A percentile compares a stretch with the other conserved stretches of the same genome.
Conservation (phyloP, 2,888 invertebrate genomes). For the Drosophila quinaria region DNA sequence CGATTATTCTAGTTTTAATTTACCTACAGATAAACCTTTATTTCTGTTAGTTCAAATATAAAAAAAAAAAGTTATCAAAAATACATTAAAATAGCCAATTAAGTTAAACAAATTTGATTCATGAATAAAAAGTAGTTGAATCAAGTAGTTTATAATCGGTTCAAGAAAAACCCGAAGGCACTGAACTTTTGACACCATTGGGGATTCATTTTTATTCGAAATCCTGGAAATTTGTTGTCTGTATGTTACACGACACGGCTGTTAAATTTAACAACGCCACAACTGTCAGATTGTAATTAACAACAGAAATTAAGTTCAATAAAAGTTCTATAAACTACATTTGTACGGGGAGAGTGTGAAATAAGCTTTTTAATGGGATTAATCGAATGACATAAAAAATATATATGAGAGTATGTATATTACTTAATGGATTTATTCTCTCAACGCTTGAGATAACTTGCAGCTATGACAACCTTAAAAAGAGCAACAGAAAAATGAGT, state of each 20-base stretch:
- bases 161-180: too few species aligned
- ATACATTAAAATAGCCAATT: too few species aligned
- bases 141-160: too few species aligned
- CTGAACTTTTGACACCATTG: too few species aligned
- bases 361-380: constrained; percentile 12
- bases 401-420: neutral
- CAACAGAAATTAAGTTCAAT: neutral
- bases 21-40: too few species aligned
- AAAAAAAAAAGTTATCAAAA: too few species aligned
- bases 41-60: too few species aligned
- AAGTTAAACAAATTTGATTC: too few species aligned
- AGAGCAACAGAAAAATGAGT: neutral
- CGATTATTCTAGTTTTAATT: too few species aligned
- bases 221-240: neutral
- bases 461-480: constrained; percentile 5
- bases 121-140: too few species aligned
- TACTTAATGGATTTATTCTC: constrained; percentile 39
- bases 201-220: neutral
- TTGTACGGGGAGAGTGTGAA: neutral
- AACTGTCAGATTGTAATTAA: neutral
- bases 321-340: constrained; percentile 4
- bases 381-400: constrained; percentile 4
- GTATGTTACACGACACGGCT: neutral
- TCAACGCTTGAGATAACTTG: constrained; percentile 11
- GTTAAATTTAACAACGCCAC: neutral